Evolutionary conservation across 2,113 vertebrate genomes (phyloP).

Genomic region (Cottus gobio): DNA sequence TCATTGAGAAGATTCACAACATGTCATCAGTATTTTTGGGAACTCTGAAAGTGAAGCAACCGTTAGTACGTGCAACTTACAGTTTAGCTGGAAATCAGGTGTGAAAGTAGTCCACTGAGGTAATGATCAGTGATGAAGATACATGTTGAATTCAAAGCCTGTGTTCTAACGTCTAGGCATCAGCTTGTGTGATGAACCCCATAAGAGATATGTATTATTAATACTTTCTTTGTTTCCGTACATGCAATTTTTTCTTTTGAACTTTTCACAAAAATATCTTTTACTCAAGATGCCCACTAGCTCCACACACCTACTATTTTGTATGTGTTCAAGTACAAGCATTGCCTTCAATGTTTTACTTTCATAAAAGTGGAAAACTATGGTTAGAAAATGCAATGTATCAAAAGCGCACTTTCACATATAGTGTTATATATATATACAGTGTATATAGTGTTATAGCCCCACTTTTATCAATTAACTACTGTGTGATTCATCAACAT

Average conservation of each 20-base stretch:
- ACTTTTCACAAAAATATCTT: background rate
- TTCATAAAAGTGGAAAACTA: background rate
- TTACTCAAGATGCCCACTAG: background rate
- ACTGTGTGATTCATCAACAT: background rate
- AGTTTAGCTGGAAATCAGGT: too few species aligned
- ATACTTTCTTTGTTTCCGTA: too few species aligned
- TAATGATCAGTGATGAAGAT: too few species aligned
- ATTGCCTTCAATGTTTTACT: background rate
- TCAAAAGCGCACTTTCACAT: too few species aligned
- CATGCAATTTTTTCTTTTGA: background rate
- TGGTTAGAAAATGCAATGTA: background rate
- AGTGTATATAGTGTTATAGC: background rate
- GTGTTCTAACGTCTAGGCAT: too few species aligned
- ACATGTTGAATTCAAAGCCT: too few species aligned
- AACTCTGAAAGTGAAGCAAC: background rate
- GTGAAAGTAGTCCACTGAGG: too few species aligned
- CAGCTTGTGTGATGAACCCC: background rate
- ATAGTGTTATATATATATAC: too few species aligned
- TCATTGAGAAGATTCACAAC: background rate
- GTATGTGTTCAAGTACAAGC: too few species aligned
- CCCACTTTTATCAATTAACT: background rate
- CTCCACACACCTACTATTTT: too few species aligned
- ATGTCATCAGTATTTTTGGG: background rate
- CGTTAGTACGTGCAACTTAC: too few species aligned
- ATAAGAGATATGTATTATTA: background rate